Percentiles rank a stretch among this genome's conserved stretches.
phyloP scores from a whole-genome alignment of 2,113 vertebrate genomes.

The Psilopsiagon aymara region DNA sequence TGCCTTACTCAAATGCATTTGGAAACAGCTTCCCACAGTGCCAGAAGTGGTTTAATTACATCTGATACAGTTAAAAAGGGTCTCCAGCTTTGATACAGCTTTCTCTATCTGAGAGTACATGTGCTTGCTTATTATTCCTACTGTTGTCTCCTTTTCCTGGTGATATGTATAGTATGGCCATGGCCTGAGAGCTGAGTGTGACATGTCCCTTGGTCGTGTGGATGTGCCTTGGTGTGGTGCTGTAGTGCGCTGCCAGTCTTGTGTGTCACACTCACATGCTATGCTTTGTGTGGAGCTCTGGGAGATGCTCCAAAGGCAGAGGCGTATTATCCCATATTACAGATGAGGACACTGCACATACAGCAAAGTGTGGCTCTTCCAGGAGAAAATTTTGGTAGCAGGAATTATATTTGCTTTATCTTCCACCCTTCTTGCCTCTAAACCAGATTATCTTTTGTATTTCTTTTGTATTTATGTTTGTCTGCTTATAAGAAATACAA shows the following conservation, averaged over 20 bases:
- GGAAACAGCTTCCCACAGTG: conserved; percentile 22
- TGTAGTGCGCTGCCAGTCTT: not conserved
- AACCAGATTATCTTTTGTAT: not conserved
- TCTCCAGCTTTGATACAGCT: not conserved
- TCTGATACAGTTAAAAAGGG: not conserved
- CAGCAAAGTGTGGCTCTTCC: not conserved
- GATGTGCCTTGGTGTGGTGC: not conserved
- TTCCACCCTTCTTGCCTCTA: not conserved
- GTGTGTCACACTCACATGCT: fast-evolving
- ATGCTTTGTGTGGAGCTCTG: not conserved
- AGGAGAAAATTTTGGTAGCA: not conserved
- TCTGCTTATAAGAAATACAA: not conserved
- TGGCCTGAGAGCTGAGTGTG: not conserved
- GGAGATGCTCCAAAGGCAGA: not conserved
- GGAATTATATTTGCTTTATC: not conserved
- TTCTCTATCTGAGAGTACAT: not conserved
- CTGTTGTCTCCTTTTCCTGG: not conserved
- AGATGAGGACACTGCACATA: not conserved
- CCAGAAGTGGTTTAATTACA: conserved; percentile 46
- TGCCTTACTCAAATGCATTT: conserved; percentile 8
- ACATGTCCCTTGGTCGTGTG: not conserved
- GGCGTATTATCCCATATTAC: not conserved
- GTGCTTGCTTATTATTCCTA: not conserved
- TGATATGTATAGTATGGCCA: not conserved
- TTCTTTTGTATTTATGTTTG: not conserved